phyloP scores from a whole-genome alignment of 2,797 vertebrate genomes.

The Hephaestus fuliginosus region DNA sequence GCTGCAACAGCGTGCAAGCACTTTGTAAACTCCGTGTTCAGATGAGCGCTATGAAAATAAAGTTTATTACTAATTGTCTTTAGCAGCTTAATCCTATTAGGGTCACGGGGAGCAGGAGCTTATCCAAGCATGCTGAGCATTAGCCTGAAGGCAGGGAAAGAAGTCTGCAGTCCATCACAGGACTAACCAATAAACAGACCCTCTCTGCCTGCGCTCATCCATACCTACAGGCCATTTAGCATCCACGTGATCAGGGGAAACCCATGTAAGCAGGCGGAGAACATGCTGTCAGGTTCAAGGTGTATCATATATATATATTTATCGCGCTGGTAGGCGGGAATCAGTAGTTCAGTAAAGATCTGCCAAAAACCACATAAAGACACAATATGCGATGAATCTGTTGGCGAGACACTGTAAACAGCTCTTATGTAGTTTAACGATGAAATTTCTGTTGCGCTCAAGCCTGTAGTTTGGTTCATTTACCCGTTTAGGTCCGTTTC shows the following conservation, averaged over 20 bases:
- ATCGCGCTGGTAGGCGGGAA: background rate
- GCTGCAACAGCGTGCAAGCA: slow-evolving; percentile 25
- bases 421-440: background rate
- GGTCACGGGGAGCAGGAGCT: slow-evolving; percentile 45
- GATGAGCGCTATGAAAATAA: slow-evolving; percentile 44
- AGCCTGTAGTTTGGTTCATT: background rate
- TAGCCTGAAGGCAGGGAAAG: slow-evolving; percentile 38
- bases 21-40: slow-evolving; percentile 52
- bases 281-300: slow-evolving; percentile 14
- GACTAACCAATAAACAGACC: slow-evolving; percentile 30
- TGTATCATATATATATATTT: background rate
- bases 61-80: slow-evolving; percentile 69
- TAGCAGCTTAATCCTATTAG: slow-evolving; percentile 58
- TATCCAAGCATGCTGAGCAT: slow-evolving; percentile 43
- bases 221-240: background rate
- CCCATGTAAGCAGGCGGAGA: slow-evolving; percentile 2
- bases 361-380: background rate
- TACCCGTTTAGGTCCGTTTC: background rate
- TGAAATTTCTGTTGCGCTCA: background rate
- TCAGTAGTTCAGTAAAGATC: background rate
- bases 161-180: slow-evolving; percentile 44
- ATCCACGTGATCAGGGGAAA: slow-evolving; percentile 19
- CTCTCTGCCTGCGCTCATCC: slow-evolving; percentile 12
- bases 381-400: background rate
- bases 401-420: background rate